These are phyloP conservation scores for Drosophila insularis DNA, from an alignment of 1,140 invertebrate species.

Conservation along the genomic window DNA sequence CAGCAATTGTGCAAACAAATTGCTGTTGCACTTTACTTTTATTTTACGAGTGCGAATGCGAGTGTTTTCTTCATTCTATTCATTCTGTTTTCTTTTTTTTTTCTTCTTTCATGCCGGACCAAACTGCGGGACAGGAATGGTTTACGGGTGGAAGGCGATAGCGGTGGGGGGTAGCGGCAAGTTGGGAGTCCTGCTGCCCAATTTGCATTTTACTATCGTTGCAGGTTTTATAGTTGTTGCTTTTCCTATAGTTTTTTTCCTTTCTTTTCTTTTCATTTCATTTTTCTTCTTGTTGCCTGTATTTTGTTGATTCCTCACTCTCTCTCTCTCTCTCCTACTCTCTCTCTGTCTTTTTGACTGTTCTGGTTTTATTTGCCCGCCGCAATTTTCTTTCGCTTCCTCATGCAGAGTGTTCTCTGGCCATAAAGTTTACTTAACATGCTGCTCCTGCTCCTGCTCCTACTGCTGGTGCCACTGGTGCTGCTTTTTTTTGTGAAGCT, in stretches of 20 bases:
- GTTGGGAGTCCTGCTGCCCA: conserved; percentile 40
- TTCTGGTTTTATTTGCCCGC: conserved; percentile 72
- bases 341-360: conserved; percentile 55
- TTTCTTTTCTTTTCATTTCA: background rate
- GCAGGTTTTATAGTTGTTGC: conserved; percentile 77
- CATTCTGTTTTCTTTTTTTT: conserved; percentile 18
- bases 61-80: conserved; percentile 53
- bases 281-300: conserved; percentile 37
- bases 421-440: conserved; percentile 80
- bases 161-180: background rate
- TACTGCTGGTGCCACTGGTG: conserved; percentile 11
- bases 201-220: conserved; percentile 79
- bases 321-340: conserved; percentile 31
- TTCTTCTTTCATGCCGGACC: conserved; percentile 43
- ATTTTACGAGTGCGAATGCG: conserved; percentile 79
- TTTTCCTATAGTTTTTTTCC: conserved; percentile 30
- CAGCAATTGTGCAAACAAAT: conserved; percentile 80
- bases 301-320: conserved; percentile 75
- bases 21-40: conserved; percentile 80
- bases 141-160: background rate
- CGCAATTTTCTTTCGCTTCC: conserved; percentile 58
- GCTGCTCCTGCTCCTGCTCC: conserved; percentile 47
- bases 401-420: conserved; percentile 46
- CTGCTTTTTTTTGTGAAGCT: conserved; percentile 50
- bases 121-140: conserved; percentile 13